Conservation (phyloP, 2,113 vertebrate genomes). For the Pygathrix nemaeus region DNA sequence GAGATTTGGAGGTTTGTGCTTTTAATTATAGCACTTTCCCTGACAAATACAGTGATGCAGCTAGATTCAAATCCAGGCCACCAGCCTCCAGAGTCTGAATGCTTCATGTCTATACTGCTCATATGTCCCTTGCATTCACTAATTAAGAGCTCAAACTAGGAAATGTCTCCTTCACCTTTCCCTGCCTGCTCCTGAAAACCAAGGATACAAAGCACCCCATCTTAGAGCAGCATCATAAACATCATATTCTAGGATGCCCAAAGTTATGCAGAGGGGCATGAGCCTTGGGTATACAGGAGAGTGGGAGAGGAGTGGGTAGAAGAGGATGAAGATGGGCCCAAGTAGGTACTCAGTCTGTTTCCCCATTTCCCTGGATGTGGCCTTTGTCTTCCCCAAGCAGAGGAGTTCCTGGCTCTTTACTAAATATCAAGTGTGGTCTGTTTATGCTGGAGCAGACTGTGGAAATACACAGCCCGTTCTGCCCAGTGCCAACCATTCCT, state of each 20-base stretch:
- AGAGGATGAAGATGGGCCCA: not conserved
- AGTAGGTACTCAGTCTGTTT: not conserved
- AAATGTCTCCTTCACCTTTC: not conserved
- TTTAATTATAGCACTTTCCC: not conserved
- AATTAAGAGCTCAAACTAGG: not conserved
- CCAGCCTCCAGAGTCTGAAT: not conserved
- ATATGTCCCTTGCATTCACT: not conserved
- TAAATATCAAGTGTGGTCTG: not conserved
- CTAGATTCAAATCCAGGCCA: not conserved
- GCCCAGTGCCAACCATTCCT: not conserved
- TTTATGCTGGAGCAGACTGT: conserved; percentile 59
- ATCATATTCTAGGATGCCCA: accelerated
- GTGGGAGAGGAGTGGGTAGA: not conserved
- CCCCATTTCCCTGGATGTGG: not conserved
- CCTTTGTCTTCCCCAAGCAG: not conserved
- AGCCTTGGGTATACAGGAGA: too few relatives aligned
- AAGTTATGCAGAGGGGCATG: not conserved
- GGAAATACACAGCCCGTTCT: conserved; percentile 40
- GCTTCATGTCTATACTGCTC: not conserved
- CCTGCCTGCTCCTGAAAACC: not conserved
- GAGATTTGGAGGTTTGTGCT: not conserved
- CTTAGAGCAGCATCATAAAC: not conserved
- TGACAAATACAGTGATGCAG: not conserved
- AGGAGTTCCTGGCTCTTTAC: not conserved
- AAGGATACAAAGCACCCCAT: not conserved